phyloP scores from a whole-genome alignment of 2,113 vertebrate genomes.

The Machaerirhynchus nigripectus region DNA sequence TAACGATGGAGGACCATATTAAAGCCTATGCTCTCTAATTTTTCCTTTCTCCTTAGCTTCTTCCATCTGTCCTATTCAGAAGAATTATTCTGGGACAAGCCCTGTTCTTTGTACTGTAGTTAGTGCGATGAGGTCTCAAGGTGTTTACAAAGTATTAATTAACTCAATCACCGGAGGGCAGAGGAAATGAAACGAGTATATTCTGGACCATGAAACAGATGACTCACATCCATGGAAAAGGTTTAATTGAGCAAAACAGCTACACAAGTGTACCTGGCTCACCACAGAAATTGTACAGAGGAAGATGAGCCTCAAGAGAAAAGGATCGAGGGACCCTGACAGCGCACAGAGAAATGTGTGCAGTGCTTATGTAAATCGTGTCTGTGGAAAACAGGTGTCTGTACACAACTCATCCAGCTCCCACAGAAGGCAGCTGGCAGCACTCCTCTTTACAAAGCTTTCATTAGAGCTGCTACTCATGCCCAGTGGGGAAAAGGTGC shows the following conservation, averaged over 20 bases:
- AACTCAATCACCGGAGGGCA: constrained; percentile 41
- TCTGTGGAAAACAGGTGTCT: neutral
- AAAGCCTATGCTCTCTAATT: neutral
- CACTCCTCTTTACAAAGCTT: neutral
- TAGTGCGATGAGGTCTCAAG: neutral
- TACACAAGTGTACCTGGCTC: neutral
- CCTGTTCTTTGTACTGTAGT: neutral
- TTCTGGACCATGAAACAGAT: constrained; percentile 47
- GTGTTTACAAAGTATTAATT: constrained; percentile 40
- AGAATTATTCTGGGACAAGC: neutral
- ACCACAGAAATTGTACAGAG: neutral
- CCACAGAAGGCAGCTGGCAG: neutral
- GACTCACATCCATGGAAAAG: neutral
- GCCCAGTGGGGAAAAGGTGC: neutral
- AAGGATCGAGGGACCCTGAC: neutral
- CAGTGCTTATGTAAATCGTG: neutral
- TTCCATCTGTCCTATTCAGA: neutral
- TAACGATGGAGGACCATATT: neutral
- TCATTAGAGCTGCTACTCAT: neutral
- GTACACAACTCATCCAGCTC: neutral
- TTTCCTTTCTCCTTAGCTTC: neutral
- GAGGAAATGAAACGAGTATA: constrained; percentile 24
- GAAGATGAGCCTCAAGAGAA: neutral
- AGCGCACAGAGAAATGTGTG: neutral
- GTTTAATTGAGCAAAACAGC: constrained; percentile 53